These are phyloP conservation scores for Acanthosepion esculentum DNA, from an alignment of 2,888 invertebrate species.

Conservation along the genomic window DNA sequence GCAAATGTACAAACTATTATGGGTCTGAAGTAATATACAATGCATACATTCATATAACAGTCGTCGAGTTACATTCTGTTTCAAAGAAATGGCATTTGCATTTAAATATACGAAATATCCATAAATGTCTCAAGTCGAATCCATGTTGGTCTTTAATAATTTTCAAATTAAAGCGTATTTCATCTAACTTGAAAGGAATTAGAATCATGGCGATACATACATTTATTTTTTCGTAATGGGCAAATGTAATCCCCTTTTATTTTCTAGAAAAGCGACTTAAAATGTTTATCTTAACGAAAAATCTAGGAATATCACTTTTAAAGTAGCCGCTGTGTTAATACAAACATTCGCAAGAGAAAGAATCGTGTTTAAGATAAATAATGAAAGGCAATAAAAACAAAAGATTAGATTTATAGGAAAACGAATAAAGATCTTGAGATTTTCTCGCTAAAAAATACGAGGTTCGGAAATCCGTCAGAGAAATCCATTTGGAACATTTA, in stretches of 20 bases:
- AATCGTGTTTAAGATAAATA: not conserved
- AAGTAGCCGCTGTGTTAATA: not conserved
- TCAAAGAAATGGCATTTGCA: too few species aligned
- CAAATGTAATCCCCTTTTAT: not conserved
- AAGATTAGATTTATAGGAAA: constrained; percentile 20
- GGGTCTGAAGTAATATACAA: too few species aligned
- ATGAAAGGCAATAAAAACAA: not conserved
- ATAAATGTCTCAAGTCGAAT: not conserved
- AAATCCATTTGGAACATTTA: not conserved
- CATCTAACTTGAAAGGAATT: not conserved
- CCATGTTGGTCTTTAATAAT: not conserved
- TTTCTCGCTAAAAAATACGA: not conserved
- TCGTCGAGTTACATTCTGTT: too few species aligned
- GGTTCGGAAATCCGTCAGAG: not conserved
- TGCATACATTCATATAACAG: too few species aligned
- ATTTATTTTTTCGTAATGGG: constrained; percentile 7
- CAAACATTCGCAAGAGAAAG: not conserved
- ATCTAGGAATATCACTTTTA: not conserved
- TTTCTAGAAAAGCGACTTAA: not conserved
- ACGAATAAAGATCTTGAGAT: not conserved
- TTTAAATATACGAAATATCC: too few species aligned
- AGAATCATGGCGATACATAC: not conserved
- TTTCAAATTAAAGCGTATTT: not conserved
- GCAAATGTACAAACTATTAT: too few species aligned
- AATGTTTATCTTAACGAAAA: not conserved